Evolutionary conservation across 2,797 vertebrate genomes (phyloP).

Genomic region (Heterohyrax brucei): DNA sequence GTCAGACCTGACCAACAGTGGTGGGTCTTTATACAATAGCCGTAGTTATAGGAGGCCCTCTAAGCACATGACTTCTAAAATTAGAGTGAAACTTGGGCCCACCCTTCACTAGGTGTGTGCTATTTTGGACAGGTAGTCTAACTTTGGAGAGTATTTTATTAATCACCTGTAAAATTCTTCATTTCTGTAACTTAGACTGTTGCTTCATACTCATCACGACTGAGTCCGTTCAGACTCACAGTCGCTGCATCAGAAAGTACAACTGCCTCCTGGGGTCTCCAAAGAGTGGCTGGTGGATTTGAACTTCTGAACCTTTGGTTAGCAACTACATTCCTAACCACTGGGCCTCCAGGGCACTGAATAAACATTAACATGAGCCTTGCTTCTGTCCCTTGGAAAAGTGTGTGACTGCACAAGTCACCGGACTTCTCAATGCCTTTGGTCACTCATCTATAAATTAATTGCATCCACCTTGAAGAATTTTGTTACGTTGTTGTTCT

Average conservation of each 20-base stretch:
- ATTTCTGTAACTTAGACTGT: background rate
- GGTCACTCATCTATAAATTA: background rate
- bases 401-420: background rate
- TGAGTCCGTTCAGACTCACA: too few species aligned
- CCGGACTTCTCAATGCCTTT: background rate
- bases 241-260: too few species aligned
- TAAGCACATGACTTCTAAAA: background rate
- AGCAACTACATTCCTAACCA: too few species aligned
- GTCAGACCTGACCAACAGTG: too few species aligned
- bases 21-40: background rate
- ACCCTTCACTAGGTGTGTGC: background rate
- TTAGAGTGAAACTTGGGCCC: background rate
- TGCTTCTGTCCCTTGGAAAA: background rate
- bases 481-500: background rate
- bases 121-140: background rate
- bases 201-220: too few species aligned
- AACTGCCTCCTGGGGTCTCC: too few species aligned
- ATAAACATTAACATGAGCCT: background rate
- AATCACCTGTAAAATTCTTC: background rate
- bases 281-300: too few species aligned
- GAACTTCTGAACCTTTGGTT: too few species aligned
- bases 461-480: background rate
- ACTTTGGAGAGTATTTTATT: background rate
- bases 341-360: background rate
- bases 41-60: background rate